Base-by-base conservation (phyloP, 2,888 invertebrate species). In the Eupithecia insigniata region DNA sequence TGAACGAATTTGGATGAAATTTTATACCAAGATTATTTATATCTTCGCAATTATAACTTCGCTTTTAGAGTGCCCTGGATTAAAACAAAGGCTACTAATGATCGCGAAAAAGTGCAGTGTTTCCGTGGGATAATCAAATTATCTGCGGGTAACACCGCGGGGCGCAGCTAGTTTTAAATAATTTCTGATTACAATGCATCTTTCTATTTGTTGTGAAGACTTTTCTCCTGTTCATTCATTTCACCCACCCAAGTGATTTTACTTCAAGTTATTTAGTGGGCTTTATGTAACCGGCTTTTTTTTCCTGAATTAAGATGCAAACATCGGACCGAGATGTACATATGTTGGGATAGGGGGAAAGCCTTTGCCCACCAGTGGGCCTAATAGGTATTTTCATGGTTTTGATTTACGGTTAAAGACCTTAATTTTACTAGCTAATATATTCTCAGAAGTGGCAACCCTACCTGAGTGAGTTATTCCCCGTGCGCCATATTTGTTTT, bases 401-500 rank as follows among this genome's bases (percentile, higher is more conserved):
- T 0, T 12, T 22, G 51, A 22, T 51, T 22, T 51, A 12, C 10
- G 5, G 14, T 8, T n/a, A 46, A 46, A 2, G 6, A 22, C 46
- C 22, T 51, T 22, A 1, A 5, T 1, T 22, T 51, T 0, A 26
- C 14, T 26, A 26, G 22, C 3, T 0, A 26, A 14, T 51, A n/a
- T n/a, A n/a, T 26, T 55, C 26, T 55, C 55, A 55, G 88, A 89
- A 89, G 89, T 80, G 87, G 80, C 80, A 75, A 80, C 80, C 84
- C 84, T 87, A 84, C 78, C 77, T 67, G 36, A 74, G 74, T 74
- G 74, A 74, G 74, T 74, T 76, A 76, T 74, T 68, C 55, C 34
- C 67, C 79, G 78, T 85, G 85, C 87, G 90, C 90, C 89, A 90
- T 90, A 87, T 89, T 89, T 77, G 90, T 92, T 93, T 92, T 91